Evolutionary conservation across 2,888 invertebrate species (phyloP).

Genomic region (Oscheius sp.): DNA sequence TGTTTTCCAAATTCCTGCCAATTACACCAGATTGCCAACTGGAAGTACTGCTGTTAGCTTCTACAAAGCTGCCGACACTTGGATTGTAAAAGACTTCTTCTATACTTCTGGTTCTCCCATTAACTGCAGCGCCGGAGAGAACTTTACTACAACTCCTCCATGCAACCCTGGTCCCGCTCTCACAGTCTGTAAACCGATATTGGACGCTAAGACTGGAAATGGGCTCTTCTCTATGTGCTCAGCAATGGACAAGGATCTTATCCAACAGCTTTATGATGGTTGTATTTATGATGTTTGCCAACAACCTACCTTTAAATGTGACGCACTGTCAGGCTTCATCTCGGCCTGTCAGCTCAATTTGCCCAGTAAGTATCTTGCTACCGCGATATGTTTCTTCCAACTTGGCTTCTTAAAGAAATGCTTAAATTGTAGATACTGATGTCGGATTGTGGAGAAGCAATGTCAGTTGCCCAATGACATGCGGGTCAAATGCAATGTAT

Average conservation of each 20-base stretch:
- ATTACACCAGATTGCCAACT: conserved; percentile 23
- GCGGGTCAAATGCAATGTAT: conserved; percentile 44
- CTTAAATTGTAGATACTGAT: conserved; percentile 18
- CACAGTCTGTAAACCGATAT: conserved; percentile 37
- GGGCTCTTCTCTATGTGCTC: conserved; percentile 59
- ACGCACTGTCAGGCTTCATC: conserved; percentile 39
- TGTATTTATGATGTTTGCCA: conserved; percentile 59
- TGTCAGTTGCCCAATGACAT: conserved; percentile 42
- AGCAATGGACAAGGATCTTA: conserved; percentile 24
- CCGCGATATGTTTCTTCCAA: no score
- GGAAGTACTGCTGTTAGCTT: background rate
- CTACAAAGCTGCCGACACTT: conserved; percentile 32
- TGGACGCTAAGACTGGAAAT: conserved; percentile 37
- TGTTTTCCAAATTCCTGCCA: conserved; percentile 28
- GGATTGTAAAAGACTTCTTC: conserved; percentile 51
- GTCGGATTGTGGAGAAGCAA: conserved; percentile 36
- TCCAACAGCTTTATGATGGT: conserved; percentile 42
- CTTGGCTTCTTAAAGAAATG: background rate
- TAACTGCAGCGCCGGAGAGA: conserved; percentile 41
- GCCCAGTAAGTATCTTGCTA: conserved; percentile 30
- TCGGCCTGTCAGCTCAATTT: conserved; percentile 37
- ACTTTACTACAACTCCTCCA: conserved; percentile 40
- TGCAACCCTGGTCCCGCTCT: conserved; percentile 30
- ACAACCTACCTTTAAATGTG: conserved; percentile 33
- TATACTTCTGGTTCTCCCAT: conserved; percentile 31